Percentiles rank a stretch among this genome's conserved stretches.
These are phyloP conservation scores for Harpagoxenus sublaevis DNA, from an alignment of 2,888 invertebrate genomes.

Conservation along the genomic window DNA sequence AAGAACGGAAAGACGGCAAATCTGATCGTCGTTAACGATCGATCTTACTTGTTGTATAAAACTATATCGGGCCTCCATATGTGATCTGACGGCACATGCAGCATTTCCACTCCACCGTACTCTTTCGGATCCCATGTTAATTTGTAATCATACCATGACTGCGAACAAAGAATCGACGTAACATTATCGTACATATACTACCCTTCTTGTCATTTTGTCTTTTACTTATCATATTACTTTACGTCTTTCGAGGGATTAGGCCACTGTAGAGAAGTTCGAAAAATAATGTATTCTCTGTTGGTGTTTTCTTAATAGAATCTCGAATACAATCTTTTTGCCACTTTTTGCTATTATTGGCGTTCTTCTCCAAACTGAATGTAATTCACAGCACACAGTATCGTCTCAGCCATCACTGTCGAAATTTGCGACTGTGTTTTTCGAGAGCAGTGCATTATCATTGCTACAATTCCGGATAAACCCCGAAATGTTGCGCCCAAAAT, in stretches of 20 bases:
- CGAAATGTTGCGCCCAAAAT: background rate
- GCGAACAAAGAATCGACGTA: constrained; percentile 79
- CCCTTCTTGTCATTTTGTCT: background rate
- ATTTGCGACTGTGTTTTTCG: background rate
- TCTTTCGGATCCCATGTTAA: constrained; percentile 95
- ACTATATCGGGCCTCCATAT: constrained; percentile 95
- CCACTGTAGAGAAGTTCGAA: background rate
- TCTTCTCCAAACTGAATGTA: background rate
- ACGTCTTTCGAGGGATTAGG: background rate
- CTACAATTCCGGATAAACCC: background rate
- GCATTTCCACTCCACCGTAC: constrained; percentile 94
- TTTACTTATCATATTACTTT: background rate
- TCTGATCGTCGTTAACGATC: background rate
- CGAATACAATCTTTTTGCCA: background rate
- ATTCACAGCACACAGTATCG: background rate
- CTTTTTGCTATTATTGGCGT: background rate
- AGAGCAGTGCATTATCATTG: background rate
- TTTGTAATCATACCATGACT: constrained; percentile 96
- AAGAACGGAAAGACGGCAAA: constrained; percentile 32
- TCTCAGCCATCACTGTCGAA: background rate
- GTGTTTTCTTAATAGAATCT: background rate
- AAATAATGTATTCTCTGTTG: background rate
- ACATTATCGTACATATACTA: background rate
- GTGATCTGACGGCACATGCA: constrained; percentile 94
- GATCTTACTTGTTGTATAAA: constrained; percentile 92